Evolutionary conservation across 2,888 invertebrate genomes (phyloP), one percentile per base, ranked within the genome.

Genomic region (Nomada hirtipes): DNA sequence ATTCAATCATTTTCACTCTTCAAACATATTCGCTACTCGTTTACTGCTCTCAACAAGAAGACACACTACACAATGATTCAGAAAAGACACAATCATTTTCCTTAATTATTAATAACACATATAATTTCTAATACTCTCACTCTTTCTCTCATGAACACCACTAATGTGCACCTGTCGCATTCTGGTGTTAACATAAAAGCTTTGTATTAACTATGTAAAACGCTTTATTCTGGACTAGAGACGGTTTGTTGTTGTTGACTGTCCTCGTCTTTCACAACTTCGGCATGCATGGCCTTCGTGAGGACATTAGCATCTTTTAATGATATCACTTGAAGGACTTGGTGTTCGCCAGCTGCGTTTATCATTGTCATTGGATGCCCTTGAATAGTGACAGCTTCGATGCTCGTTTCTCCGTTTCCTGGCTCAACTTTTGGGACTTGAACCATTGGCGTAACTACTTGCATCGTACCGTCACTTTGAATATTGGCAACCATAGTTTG

Each of bases 401-500:
- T 95, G 80, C 95, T 94, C 69, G 95, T 95, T 86, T 96, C 96
- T 50, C 97, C 97, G 91, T 96, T 96, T 91, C 95, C 95, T 47
- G 96, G 96, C 91, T 98, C 98, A 88, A 97, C 96, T 96, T 97
- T 95, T 15, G 95, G 96, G 94, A 98, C 97, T 96, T 97, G 97
- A 90, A 97, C 96, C 94, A 98, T 96, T 94, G 97, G 97, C 82
- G 97, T 96, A 60, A 95, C 94, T 80, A 98, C 96, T 95, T 97
- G 97, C 91, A 98, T 97, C 64, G 96, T 96, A 90, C 97, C 97
- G 93, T 98, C 97, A 89, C 96, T 95, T 93, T 97, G 97, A 93
- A 98, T 97, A 94, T 97, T 97, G 75, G 98, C 98, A 92, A 98
- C 97, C 95, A 98, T 98, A 80, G 98, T 98, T 95, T 99, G 98